phyloP scores from a whole-genome alignment of 1,140 invertebrate species.

The Ladona fulva region DNA sequence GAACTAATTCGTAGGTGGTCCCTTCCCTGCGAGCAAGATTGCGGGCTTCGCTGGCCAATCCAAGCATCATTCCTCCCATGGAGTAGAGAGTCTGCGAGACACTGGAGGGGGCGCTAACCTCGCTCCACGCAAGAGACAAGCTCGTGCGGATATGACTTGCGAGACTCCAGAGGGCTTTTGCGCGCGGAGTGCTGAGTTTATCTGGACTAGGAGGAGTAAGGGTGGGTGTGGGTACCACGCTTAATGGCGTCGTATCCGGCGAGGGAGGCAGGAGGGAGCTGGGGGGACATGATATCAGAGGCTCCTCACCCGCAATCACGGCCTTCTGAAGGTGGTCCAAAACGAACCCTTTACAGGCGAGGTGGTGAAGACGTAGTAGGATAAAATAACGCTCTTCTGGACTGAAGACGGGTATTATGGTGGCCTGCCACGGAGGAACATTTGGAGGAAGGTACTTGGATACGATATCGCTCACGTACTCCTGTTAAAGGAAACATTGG shows the following conservation, averaged over 20 bases:
- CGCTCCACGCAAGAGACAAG: background rate
- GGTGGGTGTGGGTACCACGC: background rate
- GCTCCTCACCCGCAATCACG: background rate
- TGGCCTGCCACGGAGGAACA: conserved; percentile 70
- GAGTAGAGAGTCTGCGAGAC: background rate
- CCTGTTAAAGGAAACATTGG: conserved; percentile 41
- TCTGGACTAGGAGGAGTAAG: background rate
- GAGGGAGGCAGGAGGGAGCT: background rate
- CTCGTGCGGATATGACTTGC: background rate
- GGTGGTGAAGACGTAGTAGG: conserved; percentile 64
- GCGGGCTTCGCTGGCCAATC: background rate
- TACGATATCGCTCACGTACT: conserved; percentile 67
- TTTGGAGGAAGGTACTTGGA: conserved; percentile 56
- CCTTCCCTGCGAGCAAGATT: background rate
- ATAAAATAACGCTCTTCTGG: conserved; percentile 56
- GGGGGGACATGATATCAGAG: background rate
- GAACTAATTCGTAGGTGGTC: conserved; percentile 31
- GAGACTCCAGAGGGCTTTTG: background rate
- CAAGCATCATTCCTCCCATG: background rate
- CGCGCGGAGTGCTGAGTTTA: background rate
- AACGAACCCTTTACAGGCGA: conserved; percentile 28
- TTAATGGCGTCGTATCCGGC: background rate
- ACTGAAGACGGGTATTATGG: conserved; percentile 50
- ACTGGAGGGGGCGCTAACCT: background rate
- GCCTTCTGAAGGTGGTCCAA: background rate